A percentile compares a stretch with the other conserved stretches of the same genome.
These are phyloP conservation scores for Eucera pruinosa DNA, from an alignment of 2,888 invertebrate species.

Conservation along the genomic window DNA sequence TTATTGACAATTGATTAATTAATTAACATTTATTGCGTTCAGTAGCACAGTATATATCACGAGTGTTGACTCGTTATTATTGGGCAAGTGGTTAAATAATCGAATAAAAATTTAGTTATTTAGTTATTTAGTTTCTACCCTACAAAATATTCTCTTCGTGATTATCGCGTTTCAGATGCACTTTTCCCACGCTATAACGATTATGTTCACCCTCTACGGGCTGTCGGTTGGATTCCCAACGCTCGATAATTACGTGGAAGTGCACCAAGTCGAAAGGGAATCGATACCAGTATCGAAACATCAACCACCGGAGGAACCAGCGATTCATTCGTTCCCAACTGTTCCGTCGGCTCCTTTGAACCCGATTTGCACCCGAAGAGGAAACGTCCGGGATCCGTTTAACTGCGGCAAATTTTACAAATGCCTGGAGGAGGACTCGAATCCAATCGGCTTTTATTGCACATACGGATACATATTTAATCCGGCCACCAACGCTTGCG, in stretches of 20 bases:
- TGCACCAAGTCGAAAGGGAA: conserved; percentile 48
- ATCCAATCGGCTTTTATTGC: conserved; percentile 68
- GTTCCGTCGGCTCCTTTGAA: conserved; percentile 57
- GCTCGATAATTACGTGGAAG: conserved; percentile 25
- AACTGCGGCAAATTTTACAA: conserved; percentile 74
- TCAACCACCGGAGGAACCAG: conserved; percentile 66
- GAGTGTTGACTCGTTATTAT: too few relatives aligned
- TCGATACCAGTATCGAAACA: conserved; percentile 11
- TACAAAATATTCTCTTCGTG: too few relatives aligned
- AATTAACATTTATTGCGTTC: too few relatives aligned
- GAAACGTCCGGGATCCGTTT: conserved; percentile 72
- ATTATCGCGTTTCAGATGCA: conserved; percentile 38
- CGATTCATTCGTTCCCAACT: conserved; percentile 66
- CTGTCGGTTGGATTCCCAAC: conserved; percentile 7
- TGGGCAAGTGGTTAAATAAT: too few relatives aligned
- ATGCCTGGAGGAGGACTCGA: conserved; percentile 43
- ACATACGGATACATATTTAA: conserved; percentile 63
- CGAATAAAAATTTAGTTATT: too few relatives aligned
- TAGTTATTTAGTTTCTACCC: too few relatives aligned
- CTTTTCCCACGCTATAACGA: background rate
- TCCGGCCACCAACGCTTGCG: conserved; percentile 58
- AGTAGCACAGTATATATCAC: too few relatives aligned
- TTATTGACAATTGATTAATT: too few relatives aligned
- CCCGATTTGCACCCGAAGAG: conserved; percentile 64
- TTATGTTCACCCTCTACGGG: background rate